Percentiles rank a stretch among this genome's conserved stretches.
These are phyloP conservation scores for Candoia aspera DNA, from an alignment of 2,113 vertebrate genomes.

Conservation along the genomic window DNA sequence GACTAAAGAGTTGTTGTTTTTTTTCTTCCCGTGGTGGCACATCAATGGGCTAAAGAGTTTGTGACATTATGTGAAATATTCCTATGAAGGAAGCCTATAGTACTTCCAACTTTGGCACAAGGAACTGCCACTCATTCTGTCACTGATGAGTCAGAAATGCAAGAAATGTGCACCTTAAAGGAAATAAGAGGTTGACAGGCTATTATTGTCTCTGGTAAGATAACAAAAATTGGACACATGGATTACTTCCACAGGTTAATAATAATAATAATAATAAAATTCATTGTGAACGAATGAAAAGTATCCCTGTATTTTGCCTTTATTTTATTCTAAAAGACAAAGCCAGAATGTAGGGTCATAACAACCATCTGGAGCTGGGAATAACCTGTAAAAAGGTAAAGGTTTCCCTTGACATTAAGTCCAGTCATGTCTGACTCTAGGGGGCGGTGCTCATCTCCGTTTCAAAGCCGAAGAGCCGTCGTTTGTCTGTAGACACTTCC, in stretches of 20 bases:
- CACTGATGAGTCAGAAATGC: constrained; percentile 34
- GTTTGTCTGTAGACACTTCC: too few species aligned
- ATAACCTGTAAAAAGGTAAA: too few species aligned
- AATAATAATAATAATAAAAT: too few species aligned
- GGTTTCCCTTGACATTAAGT: too few species aligned
- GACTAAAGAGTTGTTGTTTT: constrained; percentile 55
- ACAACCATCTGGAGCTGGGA: background rate
- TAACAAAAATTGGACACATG: constrained; percentile 28
- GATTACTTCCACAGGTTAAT: constrained; percentile 16
- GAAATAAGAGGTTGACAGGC: background rate
- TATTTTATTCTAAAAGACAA: constrained; percentile 37
- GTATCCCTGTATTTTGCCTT: background rate
- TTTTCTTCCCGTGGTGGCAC: constrained; percentile 57
- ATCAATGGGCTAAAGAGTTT: constrained; percentile 48
- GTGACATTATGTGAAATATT: constrained; percentile 54
- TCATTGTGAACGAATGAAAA: constrained; percentile 29
- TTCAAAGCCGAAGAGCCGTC: too few species aligned
- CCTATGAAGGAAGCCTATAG: constrained; percentile 30
- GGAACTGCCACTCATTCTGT: constrained; percentile 22
- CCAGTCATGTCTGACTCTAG: too few species aligned
- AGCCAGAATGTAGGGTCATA: background rate
- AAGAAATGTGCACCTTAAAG: background rate
- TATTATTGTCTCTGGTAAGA: background rate
- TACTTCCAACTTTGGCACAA: constrained; percentile 34
- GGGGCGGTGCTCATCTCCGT: too few species aligned